phyloP scores from a whole-genome alignment of 2,888 invertebrate species.

The Megamerina dolium region DNA sequence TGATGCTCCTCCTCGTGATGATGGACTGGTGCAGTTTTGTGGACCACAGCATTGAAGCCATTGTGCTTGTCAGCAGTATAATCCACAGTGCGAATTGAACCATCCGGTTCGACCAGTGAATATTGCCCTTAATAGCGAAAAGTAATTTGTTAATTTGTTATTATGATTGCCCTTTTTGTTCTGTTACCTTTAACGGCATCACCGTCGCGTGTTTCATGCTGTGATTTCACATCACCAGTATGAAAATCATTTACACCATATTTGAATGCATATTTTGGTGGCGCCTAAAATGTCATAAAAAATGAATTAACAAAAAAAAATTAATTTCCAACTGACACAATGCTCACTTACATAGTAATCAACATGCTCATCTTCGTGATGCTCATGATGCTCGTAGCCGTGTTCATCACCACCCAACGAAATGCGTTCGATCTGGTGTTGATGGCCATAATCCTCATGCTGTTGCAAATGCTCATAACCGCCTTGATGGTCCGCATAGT shows the following conservation, averaged over 20 bases:
- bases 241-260: constrained; percentile 55
- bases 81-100: constrained; percentile 61
- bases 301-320: neutral
- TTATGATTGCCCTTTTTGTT: neutral
- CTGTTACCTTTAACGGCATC: constrained; percentile 57
- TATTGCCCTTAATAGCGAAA: constrained; percentile 50
- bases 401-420: constrained; percentile 37
- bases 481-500: constrained; percentile 35
- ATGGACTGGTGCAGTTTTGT: constrained; percentile 48
- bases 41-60: constrained; percentile 49
- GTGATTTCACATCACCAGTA: constrained; percentile 59
- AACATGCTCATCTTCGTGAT: constrained; percentile 53
- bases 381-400: constrained; percentile 42
- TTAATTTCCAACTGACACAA: neutral
- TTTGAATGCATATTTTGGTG: constrained; percentile 56
- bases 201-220: constrained; percentile 60
- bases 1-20: constrained; percentile 38
- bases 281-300: constrained; percentile 54
- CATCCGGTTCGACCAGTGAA: constrained; percentile 67
- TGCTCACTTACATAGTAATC: constrained; percentile 58
- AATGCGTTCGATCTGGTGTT: constrained; percentile 40
- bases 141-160: constrained; percentile 2
- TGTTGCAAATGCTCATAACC: constrained; percentile 40
- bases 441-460: constrained; percentile 30
- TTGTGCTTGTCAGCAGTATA: constrained; percentile 50